Conservation (phyloP, 30 jellyfish, hydroid and myxozoan genomes). For the Turritopsis rubra region DNA sequence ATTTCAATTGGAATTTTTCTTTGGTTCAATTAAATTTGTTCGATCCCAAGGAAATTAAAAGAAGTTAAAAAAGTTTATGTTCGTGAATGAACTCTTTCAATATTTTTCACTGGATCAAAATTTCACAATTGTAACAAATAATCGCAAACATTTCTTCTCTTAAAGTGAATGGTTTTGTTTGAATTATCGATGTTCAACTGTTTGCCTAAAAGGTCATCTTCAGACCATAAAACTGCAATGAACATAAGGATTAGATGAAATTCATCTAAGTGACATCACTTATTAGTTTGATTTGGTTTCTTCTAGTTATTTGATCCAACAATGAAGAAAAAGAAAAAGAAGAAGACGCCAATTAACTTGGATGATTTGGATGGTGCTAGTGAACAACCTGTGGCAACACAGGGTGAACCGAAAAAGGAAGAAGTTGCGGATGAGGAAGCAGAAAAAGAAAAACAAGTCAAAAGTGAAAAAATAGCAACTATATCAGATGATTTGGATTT, state of each 20-base stretch:
- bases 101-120: too few relatives aligned
- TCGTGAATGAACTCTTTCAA: too few relatives aligned
- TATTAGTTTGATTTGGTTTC: background rate
- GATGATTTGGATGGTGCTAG: slow-evolving; percentile 56
- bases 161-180: too few relatives aligned
- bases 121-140: too few relatives aligned
- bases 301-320: slow-evolving; percentile 81
- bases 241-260: background rate
- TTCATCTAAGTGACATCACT: background rate
- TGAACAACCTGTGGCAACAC: slow-evolving; percentile 44
- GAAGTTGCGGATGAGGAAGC: slow-evolving; percentile 11
- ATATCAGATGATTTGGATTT: slow-evolving; percentile 45
- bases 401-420: slow-evolving; percentile 22
- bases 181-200: too few relatives aligned
- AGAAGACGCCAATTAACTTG: slow-evolving; percentile 77
- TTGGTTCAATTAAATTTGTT: too few relatives aligned
- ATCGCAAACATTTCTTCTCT: too few relatives aligned
- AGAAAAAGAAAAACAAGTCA: slow-evolving; percentile 17
- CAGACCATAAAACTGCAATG: background rate
- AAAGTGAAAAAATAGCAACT: slow-evolving; percentile 35
- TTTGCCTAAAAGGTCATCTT: too few relatives aligned
- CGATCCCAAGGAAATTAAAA: too few relatives aligned
- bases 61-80: too few relatives aligned
- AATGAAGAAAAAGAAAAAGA: slow-evolving; percentile 86
- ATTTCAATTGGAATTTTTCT: too few relatives aligned